These are phyloP conservation scores for Macrobrachium nipponense DNA, from an alignment of 1,140 invertebrate species.

Conservation along the genomic window DNA sequence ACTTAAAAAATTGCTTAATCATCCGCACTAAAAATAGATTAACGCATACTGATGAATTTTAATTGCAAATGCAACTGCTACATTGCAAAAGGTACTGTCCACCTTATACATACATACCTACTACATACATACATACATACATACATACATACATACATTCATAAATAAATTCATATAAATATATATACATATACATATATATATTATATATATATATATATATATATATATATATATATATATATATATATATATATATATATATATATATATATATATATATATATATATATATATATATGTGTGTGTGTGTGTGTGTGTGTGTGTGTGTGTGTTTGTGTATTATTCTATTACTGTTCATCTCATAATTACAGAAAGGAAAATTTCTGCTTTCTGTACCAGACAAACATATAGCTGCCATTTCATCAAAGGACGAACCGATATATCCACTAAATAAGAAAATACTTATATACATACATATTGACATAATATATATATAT, in stretches of 20 bases:
- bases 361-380: no score
- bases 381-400: not conserved
- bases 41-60: no score
- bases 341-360: no score
- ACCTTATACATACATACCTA: no score
- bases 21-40: no score
- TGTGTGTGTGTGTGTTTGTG: constrained; percentile 9
- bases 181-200: constrained; percentile 27
- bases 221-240: constrained; percentile 6
- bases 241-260: constrained; percentile 2
- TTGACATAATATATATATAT: constrained; percentile 1
- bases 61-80: no score
- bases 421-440: no score
- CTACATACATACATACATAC: no score
- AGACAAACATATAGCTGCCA: no score
- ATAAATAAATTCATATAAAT: constrained; percentile 10
- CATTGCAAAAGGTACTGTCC: no score
- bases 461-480: not conserved
- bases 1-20: no score
- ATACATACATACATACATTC: not conserved
- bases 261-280: constrained; percentile 2
- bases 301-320: constrained; percentile 14
- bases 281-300: not conserved
- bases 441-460: not conserved
- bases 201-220: constrained; percentile 15